Conservation (phyloP, 2,113 vertebrate species). For the Eptesicus fuscus region DNA sequence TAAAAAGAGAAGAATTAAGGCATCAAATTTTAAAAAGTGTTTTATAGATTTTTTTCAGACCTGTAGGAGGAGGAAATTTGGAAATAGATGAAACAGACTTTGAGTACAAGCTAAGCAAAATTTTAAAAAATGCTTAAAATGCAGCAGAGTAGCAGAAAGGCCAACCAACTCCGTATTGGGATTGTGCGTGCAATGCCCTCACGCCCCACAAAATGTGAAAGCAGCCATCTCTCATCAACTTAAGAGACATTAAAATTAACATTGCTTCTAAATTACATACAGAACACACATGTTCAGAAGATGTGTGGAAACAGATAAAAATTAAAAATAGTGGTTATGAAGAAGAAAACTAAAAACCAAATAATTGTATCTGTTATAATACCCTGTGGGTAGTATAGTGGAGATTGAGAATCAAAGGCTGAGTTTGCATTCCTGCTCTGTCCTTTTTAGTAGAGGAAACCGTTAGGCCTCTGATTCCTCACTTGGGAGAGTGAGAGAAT, state of each 20-base stretch:
- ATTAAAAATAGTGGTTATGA: not conserved
- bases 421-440: not conserved
- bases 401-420: not conserved
- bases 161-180: not conserved
- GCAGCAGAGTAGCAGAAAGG: not conserved
- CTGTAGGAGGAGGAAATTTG: not conserved
- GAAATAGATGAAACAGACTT: conserved; percentile 27
- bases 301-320: not conserved
- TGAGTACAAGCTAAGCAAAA: not conserved
- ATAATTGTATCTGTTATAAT: not conserved
- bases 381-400: not conserved
- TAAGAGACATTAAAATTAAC: conserved; percentile 10
- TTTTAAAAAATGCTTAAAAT: not conserved
- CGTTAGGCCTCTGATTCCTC: not conserved
- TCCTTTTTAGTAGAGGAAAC: not conserved
- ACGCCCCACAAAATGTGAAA: not conserved
- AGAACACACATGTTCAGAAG: not conserved
- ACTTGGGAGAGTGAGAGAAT: not conserved
- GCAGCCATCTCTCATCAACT: not conserved
- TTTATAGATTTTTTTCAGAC: not conserved
- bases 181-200: not conserved
- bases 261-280: not conserved
- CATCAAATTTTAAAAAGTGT: not conserved
- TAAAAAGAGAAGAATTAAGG: conserved; percentile 38
- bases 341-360: not conserved